Evolutionary conservation across 2,888 invertebrate species (phyloP).

Genomic region (Sphinx pinastri): DNA sequence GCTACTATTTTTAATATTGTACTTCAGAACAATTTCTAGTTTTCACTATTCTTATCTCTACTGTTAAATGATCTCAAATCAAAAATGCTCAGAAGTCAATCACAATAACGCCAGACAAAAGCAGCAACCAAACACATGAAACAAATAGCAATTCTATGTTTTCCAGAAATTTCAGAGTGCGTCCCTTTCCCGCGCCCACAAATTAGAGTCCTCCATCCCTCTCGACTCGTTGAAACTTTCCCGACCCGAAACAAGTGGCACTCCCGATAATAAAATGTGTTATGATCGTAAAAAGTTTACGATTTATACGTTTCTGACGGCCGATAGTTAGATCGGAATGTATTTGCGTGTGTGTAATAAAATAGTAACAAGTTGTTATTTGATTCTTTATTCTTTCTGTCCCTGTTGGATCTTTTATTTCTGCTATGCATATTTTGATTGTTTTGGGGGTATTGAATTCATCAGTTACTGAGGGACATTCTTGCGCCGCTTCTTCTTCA

Average conservation of each 20-base stretch:
- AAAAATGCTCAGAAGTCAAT: no score
- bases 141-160: background rate
- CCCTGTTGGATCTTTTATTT: background rate
- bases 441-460: background rate
- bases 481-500: no score
- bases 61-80: no score
- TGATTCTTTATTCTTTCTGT: constrained; percentile 8
- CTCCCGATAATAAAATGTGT: constrained; percentile 68
- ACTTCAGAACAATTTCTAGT: no score
- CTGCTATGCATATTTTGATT: background rate
- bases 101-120: background rate
- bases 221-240: constrained; percentile 29
- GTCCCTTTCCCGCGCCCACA: background rate
- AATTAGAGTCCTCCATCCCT: constrained; percentile 23
- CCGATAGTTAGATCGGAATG: constrained; percentile 42
- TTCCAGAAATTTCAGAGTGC: background rate
- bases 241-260: constrained; percentile 26
- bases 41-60: no score
- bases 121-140: background rate
- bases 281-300: constrained; percentile 71
- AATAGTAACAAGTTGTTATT: constrained; percentile 19
- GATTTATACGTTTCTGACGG: constrained; percentile 69
- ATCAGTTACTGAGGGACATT: no score
- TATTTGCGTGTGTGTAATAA: constrained; percentile 39
- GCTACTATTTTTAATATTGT: no score